Percentiles rank a stretch among this genome's conserved stretches.
These are phyloP conservation scores for Hemaris fuciformis DNA, from an alignment of 2,888 invertebrate species.

Conservation along the genomic window DNA sequence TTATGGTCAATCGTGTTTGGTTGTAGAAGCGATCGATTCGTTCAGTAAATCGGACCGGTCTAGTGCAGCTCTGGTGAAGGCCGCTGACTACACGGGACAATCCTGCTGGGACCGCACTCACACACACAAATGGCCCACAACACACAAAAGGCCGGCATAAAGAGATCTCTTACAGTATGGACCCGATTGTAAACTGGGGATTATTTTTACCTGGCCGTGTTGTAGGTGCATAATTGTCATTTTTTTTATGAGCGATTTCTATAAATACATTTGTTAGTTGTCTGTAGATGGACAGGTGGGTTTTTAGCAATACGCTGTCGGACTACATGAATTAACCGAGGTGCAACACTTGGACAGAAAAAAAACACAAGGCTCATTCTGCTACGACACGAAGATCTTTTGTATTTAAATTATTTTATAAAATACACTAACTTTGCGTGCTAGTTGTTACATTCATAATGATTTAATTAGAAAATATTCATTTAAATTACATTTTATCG, in stretches of 20 bases:
- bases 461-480: too few relatives aligned
- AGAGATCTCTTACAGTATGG: constrained; percentile 42
- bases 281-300: constrained; percentile 39
- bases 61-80: constrained; percentile 78
- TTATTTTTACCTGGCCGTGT: constrained; percentile 58
- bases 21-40: constrained; percentile 33
- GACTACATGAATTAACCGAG: background rate
- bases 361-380: too few relatives aligned
- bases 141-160: constrained; percentile 26
- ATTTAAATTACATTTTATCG: too few relatives aligned
- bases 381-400: too few relatives aligned
- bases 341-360: background rate
- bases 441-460: too few relatives aligned
- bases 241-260: constrained; percentile 54
- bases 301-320: background rate
- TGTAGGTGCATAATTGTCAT: constrained; percentile 47
- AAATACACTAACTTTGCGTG: too few relatives aligned
- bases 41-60: constrained; percentile 63
- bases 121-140: constrained; percentile 36
- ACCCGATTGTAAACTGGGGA: constrained; percentile 40
- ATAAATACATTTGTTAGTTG: constrained; percentile 47
- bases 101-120: constrained; percentile 60
- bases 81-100: constrained; percentile 70
- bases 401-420: background rate
- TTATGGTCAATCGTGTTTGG: constrained; percentile 19